Conservation (phyloP, 2,113 vertebrate species). For the Empidonax traillii region DNA sequence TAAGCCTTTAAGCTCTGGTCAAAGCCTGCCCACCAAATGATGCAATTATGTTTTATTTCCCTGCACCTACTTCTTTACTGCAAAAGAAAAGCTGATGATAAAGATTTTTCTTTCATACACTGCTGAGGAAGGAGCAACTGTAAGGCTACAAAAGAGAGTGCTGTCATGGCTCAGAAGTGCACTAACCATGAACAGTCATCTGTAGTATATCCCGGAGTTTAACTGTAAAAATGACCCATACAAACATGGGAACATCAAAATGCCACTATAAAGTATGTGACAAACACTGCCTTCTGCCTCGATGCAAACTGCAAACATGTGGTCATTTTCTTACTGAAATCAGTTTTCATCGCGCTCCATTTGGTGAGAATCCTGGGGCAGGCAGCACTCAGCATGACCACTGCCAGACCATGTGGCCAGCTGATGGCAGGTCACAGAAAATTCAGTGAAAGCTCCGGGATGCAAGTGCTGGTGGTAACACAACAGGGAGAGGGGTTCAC, state of each 20-base stretch:
- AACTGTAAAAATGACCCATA: background rate
- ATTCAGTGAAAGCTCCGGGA: background rate
- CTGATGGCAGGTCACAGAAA: background rate
- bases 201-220: background rate
- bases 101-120: background rate
- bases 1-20: conserved; percentile 8
- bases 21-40: conserved; percentile 29
- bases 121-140: background rate
- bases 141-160: background rate
- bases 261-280: accelerated
- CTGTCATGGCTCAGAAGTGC: background rate
- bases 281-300: background rate
- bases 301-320: background rate
- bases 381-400: background rate
- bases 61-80: background rate
- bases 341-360: background rate
- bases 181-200: background rate
- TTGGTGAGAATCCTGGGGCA: background rate
- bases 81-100: background rate
- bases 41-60: background rate
- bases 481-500: background rate
- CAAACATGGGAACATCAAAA: background rate
- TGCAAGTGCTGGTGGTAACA: background rate
- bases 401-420: background rate
- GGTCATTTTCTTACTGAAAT: background rate